A percentile compares a stretch with the other conserved stretches of the same genome.
phyloP scores from a whole-genome alignment of 1,140 invertebrate species.

The Asbolus verrucosus region DNA sequence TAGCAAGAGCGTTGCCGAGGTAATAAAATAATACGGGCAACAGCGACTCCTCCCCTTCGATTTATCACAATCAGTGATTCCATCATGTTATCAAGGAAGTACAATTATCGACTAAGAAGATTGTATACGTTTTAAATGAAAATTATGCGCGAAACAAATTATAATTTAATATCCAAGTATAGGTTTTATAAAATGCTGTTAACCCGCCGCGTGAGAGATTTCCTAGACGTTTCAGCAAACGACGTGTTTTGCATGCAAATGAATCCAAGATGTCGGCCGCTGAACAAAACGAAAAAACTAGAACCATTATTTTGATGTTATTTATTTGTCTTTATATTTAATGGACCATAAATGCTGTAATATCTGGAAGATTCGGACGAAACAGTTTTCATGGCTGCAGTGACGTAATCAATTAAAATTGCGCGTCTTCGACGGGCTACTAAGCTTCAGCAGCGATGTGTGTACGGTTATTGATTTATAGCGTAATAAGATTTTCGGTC shows the following conservation, averaged over 20 bases:
- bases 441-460: not conserved
- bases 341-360: slow-evolving; percentile 4
- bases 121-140: slow-evolving; percentile 1
- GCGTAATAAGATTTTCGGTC: slow-evolving; percentile 26
- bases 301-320: slow-evolving; percentile 37
- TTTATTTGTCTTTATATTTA: slow-evolving; percentile 22
- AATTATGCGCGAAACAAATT: slow-evolving; percentile 30
- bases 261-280: slow-evolving; percentile 13
- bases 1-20: too few relatives aligned
- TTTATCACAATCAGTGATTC: slow-evolving; percentile 1
- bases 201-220: slow-evolving; percentile 30
- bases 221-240: slow-evolving; percentile 37
- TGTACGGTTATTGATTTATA: slow-evolving; percentile 28
- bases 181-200: slow-evolving; percentile 22
- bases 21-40: not conserved
- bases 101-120: slow-evolving; percentile 19
- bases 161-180: slow-evolving; percentile 33
- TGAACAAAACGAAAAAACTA: slow-evolving; percentile 25
- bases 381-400: not conserved
- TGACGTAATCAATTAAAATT: slow-evolving; percentile 13
- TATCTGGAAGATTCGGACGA: not conserved
- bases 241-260: slow-evolving; percentile 38
- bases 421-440: not conserved
- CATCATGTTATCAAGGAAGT: slow-evolving; percentile 7
- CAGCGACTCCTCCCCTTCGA: not conserved